A percentile compares a stretch with the other conserved stretches of the same genome.
These are phyloP conservation scores for Miniopterus natalensis DNA, from an alignment of 2,113 vertebrate genomes.

Conservation along the genomic window DNA sequence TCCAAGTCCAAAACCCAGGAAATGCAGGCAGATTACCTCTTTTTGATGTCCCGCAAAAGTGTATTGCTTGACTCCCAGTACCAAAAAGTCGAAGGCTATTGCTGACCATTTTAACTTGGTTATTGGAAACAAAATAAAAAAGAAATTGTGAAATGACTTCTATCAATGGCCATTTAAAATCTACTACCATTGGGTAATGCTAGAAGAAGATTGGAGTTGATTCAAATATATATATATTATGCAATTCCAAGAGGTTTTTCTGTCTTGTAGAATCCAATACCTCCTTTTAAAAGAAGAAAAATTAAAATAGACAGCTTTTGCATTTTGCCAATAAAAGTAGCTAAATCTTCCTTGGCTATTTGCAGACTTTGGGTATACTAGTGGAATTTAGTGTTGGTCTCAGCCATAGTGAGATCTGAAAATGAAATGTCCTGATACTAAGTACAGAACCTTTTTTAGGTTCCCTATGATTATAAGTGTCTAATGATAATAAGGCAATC, in stretches of 20 bases:
- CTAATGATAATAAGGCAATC: background rate
- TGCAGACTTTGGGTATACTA: background rate
- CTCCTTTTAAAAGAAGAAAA: background rate
- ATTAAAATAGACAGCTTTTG: background rate
- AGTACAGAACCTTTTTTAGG: background rate
- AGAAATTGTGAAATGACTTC: background rate
- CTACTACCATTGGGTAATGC: background rate
- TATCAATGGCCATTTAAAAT: background rate
- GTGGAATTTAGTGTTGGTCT: background rate
- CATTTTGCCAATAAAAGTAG: background rate
- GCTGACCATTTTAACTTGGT: background rate
- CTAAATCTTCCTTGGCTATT: background rate
- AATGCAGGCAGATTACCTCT: background rate
- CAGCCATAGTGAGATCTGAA: background rate
- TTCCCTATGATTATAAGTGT: background rate
- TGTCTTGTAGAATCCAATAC: background rate
- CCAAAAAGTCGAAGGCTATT: background rate
- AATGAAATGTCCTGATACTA: background rate
- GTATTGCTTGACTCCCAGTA: background rate
- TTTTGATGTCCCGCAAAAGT: background rate
- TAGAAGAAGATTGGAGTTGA: background rate
- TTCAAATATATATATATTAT: background rate
- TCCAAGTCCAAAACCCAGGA: background rate
- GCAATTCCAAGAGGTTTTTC: background rate
- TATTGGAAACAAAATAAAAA: background rate